Percentiles rank a stretch among this genome's conserved stretches.
phyloP scores from a whole-genome alignment of 2,888 invertebrate genomes.

The Drosophila anomelani region DNA sequence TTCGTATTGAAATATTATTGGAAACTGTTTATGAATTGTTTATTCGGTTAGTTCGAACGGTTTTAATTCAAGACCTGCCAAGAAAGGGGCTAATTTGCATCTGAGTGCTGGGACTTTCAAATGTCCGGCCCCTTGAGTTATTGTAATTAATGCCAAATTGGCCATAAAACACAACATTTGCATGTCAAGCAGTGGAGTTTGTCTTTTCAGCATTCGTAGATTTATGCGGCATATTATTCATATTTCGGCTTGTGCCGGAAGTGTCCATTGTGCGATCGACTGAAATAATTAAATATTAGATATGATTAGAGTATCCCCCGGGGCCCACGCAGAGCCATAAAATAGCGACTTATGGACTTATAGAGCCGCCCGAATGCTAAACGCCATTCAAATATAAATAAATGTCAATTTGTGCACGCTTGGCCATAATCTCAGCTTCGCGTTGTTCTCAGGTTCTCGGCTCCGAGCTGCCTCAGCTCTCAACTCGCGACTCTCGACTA shows the following conservation, averaged over 20 bases:
- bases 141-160: constrained; percentile 79
- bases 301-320: constrained; percentile 62
- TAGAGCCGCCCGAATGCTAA: constrained; percentile 65
- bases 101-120: constrained; percentile 53
- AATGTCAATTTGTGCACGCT: constrained; percentile 77
- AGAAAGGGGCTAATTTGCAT: constrained; percentile 60
- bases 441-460: constrained; percentile 35
- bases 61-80: constrained; percentile 49
- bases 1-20: not conserved
- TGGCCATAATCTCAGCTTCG: constrained; percentile 67
- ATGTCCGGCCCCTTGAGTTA: constrained; percentile 52
- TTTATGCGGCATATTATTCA: constrained; percentile 46
- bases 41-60: constrained; percentile 12
- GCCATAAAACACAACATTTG: constrained; percentile 79
- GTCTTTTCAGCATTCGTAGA: constrained; percentile 50
- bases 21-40: constrained; percentile 12
- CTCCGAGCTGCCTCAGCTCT: constrained; percentile 39
- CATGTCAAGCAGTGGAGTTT: constrained; percentile 69
- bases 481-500: constrained; percentile 50
- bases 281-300: constrained; percentile 79
- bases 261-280: constrained; percentile 68
- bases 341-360: constrained; percentile 70
- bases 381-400: constrained; percentile 78
- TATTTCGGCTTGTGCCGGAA: constrained; percentile 58
- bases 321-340: constrained; percentile 71